Evolutionary conservation across 2,888 invertebrate species (phyloP), one percentile per base, ranked within the genome.

Genomic region (Cyaniris semiargus): DNA sequence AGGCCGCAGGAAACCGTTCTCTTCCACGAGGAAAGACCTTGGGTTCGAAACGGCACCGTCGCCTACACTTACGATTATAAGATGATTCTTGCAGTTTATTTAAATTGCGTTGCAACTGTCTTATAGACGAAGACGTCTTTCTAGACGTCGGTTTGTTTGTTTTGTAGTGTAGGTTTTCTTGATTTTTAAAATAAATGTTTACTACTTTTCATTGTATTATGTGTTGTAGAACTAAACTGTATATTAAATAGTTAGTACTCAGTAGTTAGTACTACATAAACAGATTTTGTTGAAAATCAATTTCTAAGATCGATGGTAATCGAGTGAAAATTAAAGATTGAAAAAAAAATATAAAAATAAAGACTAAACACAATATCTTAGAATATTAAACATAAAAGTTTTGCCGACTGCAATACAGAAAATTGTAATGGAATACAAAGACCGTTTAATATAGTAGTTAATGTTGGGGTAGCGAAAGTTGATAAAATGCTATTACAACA

Each of bases 1-100:
- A 93, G 90, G 91, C 86, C 93, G 93, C 94, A 94, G 94, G 94
- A 94, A 94, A 94, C 94, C 94, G 93, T 94, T 94, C 94, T 94
- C 94, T 94, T 94, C 93, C 94, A 94, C 93, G 90, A 94, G 94
- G 94, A 94, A 94, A 94, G 94, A 93, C 94, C 94, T 94, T 94
- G 94, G 94, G 89, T 91, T 89, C 88, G 90, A 93, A 92, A 92
- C 91, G 91, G 91, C 92, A 92, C 91, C 90, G 90, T 92, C 92
- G 93, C 93, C 93, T 92, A 93, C 93, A 91, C 92, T 89, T 90
- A 92, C 92, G 87, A 89, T 87, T 88, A 88, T 86, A 86, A 85
- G 89, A 90, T 89, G 89, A 86, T 87, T 89, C 85, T 83, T 83
- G 83, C 81, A 80, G 80, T 81, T 83, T 81, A 84, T 83, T 82